Evolutionary conservation across 2,797 vertebrate genomes (phyloP).

Genomic region (Stomatorhinus walkeri): DNA sequence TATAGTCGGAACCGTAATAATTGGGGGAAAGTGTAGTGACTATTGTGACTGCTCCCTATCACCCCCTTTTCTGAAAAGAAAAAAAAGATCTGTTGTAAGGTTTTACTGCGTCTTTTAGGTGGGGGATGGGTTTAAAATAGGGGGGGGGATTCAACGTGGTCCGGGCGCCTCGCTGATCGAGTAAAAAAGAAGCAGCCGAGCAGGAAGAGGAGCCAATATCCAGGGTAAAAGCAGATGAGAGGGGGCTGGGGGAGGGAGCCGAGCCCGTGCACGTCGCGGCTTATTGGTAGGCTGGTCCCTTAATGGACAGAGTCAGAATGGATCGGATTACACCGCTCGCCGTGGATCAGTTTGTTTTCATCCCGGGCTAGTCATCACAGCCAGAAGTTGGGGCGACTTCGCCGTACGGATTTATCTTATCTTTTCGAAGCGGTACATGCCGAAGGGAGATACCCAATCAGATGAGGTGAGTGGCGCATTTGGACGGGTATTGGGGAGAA

Average conservation of each 20-base stretch:
- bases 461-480: slow-evolving; percentile 64
- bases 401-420: slow-evolving; percentile 18
- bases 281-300: slow-evolving; percentile 59
- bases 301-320: slow-evolving; percentile 71
- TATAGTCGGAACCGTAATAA: background rate
- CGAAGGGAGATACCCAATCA: slow-evolving; percentile 46
- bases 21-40: background rate
- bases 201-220: slow-evolving; percentile 48
- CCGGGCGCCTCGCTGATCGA: slow-evolving; percentile 41
- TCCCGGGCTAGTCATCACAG: slow-evolving; percentile 44
- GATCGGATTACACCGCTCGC: slow-evolving; percentile 82
- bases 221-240: slow-evolving; percentile 36
- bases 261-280: slow-evolving; percentile 46
- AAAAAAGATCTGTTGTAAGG: slow-evolving; percentile 23
- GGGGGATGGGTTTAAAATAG: background rate
- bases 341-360: slow-evolving; percentile 74
- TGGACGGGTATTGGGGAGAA: slow-evolving; percentile 1
- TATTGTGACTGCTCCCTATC: background rate
- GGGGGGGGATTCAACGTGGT: slow-evolving; percentile 54
- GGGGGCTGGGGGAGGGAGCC: slow-evolving; percentile 22
- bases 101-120: slow-evolving; percentile 38
- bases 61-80: background rate
- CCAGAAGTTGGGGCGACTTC: slow-evolving; percentile 47
- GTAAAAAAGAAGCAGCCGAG: slow-evolving; percentile 52
- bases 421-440: slow-evolving; percentile 23